These are phyloP conservation scores for Thecophora atra DNA, from an alignment of 2,888 invertebrate genomes.

Conservation along the genomic window DNA sequence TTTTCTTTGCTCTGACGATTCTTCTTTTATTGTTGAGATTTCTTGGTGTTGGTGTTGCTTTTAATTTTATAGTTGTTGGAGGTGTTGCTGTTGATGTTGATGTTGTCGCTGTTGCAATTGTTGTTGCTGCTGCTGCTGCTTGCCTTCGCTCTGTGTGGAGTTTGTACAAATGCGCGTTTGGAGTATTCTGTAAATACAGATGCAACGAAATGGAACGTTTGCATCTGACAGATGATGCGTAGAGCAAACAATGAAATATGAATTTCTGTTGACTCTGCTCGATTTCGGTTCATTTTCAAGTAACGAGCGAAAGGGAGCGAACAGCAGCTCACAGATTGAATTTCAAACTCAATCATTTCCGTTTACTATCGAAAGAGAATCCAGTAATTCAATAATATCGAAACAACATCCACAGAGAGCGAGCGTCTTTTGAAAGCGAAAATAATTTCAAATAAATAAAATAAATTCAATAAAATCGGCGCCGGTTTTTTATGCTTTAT, in stretches of 20 bases:
- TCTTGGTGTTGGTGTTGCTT: constrained; percentile 15
- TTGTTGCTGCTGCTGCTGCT: constrained; percentile 12
- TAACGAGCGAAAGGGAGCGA: not conserved
- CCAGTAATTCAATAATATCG: too few species aligned
- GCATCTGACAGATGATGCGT: constrained; percentile 39
- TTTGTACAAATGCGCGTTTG: constrained; percentile 33
- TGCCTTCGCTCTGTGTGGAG: constrained; percentile 18
- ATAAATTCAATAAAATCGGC: not conserved
- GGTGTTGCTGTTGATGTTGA: constrained; percentile 12
- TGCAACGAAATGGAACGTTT: constrained; percentile 40
- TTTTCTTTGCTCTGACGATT: not conserved
- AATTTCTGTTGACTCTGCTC: not conserved
- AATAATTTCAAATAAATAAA: too few species aligned
- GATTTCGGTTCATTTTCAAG: constrained; percentile 3
- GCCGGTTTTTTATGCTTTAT: not conserved
- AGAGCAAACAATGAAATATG: constrained; percentile 31
- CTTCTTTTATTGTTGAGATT: not conserved
- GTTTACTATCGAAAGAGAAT: too few species aligned
- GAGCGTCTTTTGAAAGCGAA: too few species aligned
- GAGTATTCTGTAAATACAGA: constrained; percentile 41
- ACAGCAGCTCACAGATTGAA: too few species aligned
- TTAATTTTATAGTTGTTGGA: constrained; percentile 36
- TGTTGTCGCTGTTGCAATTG: constrained; percentile 26
- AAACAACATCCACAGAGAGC: too few species aligned
- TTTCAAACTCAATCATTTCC: too few species aligned